These are phyloP conservation scores for Antedon mediterranea DNA, from an alignment of 53 echinoderm and acorn worm genomes.

Conservation along the genomic window DNA sequence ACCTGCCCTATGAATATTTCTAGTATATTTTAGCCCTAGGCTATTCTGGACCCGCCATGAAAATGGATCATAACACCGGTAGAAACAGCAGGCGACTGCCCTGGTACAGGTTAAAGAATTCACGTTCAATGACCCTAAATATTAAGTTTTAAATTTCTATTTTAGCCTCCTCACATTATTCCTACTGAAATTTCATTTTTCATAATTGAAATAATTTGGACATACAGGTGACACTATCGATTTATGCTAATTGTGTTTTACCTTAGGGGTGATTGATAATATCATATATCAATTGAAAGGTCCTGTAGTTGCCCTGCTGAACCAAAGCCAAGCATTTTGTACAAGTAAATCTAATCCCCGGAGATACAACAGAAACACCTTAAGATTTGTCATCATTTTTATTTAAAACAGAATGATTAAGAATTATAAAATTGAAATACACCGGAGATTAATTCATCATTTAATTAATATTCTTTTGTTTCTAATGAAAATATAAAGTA, in stretches of 20 bases:
- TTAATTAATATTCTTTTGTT: too few species aligned
- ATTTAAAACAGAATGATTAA: too few species aligned
- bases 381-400: too few species aligned
- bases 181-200: not conserved
- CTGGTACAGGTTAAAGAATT: not conserved
- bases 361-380: too few species aligned
- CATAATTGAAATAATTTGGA: not conserved
- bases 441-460: too few species aligned
- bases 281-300: not conserved
- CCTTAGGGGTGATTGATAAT: not conserved
- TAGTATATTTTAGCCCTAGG: not conserved
- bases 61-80: not conserved
- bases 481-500: too few species aligned
- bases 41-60: not conserved
- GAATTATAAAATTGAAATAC: too few species aligned
- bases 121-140: not conserved
- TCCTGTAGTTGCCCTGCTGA: too few species aligned
- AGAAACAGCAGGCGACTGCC: not conserved
- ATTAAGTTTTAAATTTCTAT: not conserved
- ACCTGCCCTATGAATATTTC: not conserved
- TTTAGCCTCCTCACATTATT: not conserved
- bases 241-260: not conserved
- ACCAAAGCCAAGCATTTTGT: too few species aligned
- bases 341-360: too few species aligned
- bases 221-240: not conserved